Evolutionary conservation across 2,113 vertebrate genomes (phyloP).

Genomic region (Grammomys dolichurus): DNA sequence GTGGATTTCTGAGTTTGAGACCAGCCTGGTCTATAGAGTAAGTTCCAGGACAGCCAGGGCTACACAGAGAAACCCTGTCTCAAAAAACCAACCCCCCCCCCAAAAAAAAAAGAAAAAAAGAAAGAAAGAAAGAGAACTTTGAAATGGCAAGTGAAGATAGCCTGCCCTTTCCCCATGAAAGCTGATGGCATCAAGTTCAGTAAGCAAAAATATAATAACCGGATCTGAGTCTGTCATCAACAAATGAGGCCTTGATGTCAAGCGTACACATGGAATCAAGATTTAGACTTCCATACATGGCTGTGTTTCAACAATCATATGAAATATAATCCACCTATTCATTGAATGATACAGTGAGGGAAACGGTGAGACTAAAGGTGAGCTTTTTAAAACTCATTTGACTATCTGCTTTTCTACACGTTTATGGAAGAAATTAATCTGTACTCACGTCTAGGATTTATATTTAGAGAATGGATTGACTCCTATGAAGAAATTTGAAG

Average conservation of each 20-base stretch:
- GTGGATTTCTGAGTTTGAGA: no score
- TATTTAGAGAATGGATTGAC: conserved; percentile 5
- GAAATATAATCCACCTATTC: neutral
- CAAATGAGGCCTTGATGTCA: neutral
- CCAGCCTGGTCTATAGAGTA: no score
- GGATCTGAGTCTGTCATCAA: neutral
- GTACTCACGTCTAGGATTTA: neutral
- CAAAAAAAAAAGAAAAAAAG: no score
- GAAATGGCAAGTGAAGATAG: neutral
- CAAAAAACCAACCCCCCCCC: no score
- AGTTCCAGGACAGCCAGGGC: no score
- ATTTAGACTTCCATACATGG: neutral
- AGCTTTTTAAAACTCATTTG: neutral
- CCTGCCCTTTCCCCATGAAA: neutral
- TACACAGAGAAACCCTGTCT: no score
- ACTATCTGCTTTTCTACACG: conserved; percentile 19
- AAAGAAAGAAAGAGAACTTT: neutral
- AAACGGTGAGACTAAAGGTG: neutral
- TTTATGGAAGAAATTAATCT: neutral
- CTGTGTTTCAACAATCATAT: neutral
- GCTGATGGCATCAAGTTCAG: neutral
- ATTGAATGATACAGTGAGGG: neutral
- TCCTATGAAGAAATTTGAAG: neutral
- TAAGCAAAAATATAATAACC: neutral
- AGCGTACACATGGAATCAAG: neutral